A percentile compares a stretch with the other conserved stretches of the same genome.
These are phyloP conservation scores for Dendrolimus houi DNA, from an alignment of 2,888 invertebrate genomes.

Conservation along the genomic window DNA sequence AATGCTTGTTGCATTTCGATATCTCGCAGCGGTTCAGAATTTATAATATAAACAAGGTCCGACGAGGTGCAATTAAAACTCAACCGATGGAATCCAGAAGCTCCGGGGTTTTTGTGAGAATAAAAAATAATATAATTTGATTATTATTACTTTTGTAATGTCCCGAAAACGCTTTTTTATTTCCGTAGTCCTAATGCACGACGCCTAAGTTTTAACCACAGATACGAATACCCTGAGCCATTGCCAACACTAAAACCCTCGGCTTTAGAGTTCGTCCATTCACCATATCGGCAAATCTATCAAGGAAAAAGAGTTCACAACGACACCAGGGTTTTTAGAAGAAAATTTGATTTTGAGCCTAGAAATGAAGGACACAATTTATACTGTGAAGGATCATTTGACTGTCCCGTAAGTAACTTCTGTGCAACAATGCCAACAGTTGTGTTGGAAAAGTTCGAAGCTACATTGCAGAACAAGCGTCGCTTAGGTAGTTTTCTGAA, in stretches of 20 bases:
- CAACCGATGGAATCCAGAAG: too few species aligned
- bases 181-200: conserved; percentile 1
- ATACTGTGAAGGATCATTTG: conserved; percentile 29
- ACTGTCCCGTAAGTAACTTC: conserved; percentile 37
- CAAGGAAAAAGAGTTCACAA: conserved; percentile 31
- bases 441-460: too few species aligned
- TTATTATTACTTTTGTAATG: too few species aligned
- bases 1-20: too few species aligned
- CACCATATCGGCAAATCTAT: conserved; percentile 34
- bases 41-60: too few species aligned
- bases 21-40: too few species aligned
- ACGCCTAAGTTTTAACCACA: conserved; percentile 3
- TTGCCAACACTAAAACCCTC: conserved; percentile 17
- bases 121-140: too few species aligned
- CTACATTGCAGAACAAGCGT: too few species aligned
- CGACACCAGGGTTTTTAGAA: conserved; percentile 37
- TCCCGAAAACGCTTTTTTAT: too few species aligned
- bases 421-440: neutral
- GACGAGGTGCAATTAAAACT: too few species aligned
- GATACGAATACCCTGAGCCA: conserved; percentile 27
- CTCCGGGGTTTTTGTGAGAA: too few species aligned
- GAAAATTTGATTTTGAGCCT: conserved; percentile 29
- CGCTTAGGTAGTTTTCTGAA: too few species aligned
- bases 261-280: conserved; percentile 1
- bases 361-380: conserved; percentile 29